phyloP scores from a whole-genome alignment of 2,888 invertebrate genomes.

The Ctena decussata region DNA sequence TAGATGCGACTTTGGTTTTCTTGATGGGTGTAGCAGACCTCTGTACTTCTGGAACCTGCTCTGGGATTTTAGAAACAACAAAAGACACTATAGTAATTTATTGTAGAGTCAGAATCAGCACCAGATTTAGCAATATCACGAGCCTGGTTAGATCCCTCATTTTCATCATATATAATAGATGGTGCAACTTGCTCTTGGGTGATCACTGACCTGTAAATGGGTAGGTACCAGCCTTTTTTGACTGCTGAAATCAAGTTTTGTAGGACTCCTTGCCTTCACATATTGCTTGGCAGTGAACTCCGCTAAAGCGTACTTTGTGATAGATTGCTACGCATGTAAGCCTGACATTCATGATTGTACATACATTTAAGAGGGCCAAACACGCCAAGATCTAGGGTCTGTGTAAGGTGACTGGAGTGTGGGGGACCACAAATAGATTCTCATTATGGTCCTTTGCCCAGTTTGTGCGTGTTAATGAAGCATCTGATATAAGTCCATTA shows the following conservation, averaged over 20 bases:
- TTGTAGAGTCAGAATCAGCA: not conserved
- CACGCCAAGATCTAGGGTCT: constrained; percentile 50
- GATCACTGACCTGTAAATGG: not conserved
- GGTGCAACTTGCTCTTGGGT: not conserved
- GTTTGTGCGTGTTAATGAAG: constrained; percentile 36
- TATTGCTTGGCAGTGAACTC: constrained; percentile 44
- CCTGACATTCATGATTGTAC: constrained; percentile 47
- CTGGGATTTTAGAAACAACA: not conserved
- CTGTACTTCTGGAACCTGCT: not conserved
- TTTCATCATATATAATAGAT: not conserved
- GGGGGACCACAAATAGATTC: constrained; percentile 64
- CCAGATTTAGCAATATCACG: not conserved
- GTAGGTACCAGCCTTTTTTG: constrained; percentile 4
- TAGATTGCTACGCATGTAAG: constrained; percentile 42
- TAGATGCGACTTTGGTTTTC: not conserved
- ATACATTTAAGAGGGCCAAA: constrained; percentile 54
- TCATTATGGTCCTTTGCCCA: constrained; percentile 52
- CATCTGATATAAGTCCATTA: constrained; percentile 58
- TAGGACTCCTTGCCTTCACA: constrained; percentile 29
- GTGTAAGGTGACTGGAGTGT: constrained; percentile 50
- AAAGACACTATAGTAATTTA: not conserved
- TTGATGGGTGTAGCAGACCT: not conserved
- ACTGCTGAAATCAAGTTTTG: constrained; percentile 48
- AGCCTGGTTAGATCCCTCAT: not conserved
- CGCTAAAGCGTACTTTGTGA: constrained; percentile 49